Evolutionary conservation across 2,113 vertebrate species (phyloP).

Genomic region (Perca flavescens): DNA sequence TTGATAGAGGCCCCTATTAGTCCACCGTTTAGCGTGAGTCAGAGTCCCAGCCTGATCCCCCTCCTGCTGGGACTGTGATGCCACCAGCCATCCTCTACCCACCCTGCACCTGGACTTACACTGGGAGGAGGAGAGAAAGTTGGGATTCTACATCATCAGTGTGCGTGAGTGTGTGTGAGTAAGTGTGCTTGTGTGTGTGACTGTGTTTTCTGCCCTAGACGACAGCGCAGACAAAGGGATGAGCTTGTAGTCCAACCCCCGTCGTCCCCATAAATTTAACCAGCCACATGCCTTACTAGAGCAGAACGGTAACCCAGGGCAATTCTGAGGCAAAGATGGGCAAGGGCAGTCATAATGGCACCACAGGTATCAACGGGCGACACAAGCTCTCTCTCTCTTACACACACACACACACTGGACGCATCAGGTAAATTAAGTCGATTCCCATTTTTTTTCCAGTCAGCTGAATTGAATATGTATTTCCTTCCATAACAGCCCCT

Average conservation of each 20-base stretch:
- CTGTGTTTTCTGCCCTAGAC: conserved; percentile 75
- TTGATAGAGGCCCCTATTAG: conserved; percentile 71
- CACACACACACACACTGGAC: not conserved
- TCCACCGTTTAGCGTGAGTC: conserved; percentile 78
- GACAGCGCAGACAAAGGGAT: conserved; percentile 78
- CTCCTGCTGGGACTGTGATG: conserved; percentile 83
- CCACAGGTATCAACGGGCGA: conserved; percentile 63
- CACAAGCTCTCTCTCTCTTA: conserved; percentile 26
- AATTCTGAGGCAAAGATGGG: conserved; percentile 62
- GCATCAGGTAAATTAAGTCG: conserved; percentile 31
- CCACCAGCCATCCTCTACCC: conserved; percentile 84
- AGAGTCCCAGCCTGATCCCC: conserved; percentile 73
- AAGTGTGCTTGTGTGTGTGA: conserved; percentile 67
- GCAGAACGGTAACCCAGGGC: conserved; percentile 76
- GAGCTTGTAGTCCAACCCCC: conserved; percentile 73
- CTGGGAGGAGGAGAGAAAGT: conserved; percentile 63
- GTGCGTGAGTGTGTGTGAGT: conserved; percentile 63
- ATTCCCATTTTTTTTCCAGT: conserved; percentile 44
- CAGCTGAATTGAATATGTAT: conserved; percentile 63
- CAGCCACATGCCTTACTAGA: conserved; percentile 80
- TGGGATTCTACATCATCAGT: conserved; percentile 68
- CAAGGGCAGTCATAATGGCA: conserved; percentile 67
- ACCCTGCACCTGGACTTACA: conserved; percentile 82
- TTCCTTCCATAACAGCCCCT: conserved; percentile 49
- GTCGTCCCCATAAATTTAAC: conserved; percentile 83